Evolutionary conservation across 1,140 invertebrate genomes (phyloP), one percentile per base, ranked within the genome.

Genomic region (Muscidifurax raptorellus): DNA sequence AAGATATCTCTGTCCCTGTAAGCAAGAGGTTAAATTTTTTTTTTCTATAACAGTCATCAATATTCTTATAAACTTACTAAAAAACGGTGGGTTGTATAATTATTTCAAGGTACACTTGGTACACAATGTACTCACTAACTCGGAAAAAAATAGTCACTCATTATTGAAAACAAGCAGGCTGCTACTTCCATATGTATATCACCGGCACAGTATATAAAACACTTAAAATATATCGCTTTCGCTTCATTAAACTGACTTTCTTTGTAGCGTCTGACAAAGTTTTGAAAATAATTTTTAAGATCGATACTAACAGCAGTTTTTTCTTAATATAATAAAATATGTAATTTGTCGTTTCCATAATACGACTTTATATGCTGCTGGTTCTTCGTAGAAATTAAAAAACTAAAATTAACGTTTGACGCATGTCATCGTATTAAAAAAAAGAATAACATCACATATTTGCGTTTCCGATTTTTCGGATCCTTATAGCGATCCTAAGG

Each of bases 381-480:
- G 0, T 18, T 22, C 27, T 69, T 77, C 12, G 47, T 69, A 81
- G 18, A 69, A 75, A 80, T 81, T 2, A 81, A 80, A 76, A 84
- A 80, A 66, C 75, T 80, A 81, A 85, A 81, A 85, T 59, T 85
- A 85, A 85, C 30, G 44, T 18, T 25, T 81, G 72, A 85, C 64
- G 32, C 74, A 75, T 85, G 72, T 81, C 78, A 81, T 69, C 30
- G 52, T 81, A 81, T 71, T 81, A 81, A 85, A 76, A 84, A 80
- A 80, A 75, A 76, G n/a, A 75, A 85, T 80, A 85, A 81, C 72
- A 80, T 81, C 84, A 85, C 79, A 81, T 80, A 5, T 85, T 85
- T 76, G 27, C 18, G 13, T 77, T 59, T 85, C 67, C 28, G 47
- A 72, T 64, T 78, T 82, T n/a, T 80, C 47, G 40, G 44, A 85